These are phyloP conservation scores for Drosophila sordidula DNA, from an alignment of 2,888 invertebrate species.

Conservation along the genomic window DNA sequence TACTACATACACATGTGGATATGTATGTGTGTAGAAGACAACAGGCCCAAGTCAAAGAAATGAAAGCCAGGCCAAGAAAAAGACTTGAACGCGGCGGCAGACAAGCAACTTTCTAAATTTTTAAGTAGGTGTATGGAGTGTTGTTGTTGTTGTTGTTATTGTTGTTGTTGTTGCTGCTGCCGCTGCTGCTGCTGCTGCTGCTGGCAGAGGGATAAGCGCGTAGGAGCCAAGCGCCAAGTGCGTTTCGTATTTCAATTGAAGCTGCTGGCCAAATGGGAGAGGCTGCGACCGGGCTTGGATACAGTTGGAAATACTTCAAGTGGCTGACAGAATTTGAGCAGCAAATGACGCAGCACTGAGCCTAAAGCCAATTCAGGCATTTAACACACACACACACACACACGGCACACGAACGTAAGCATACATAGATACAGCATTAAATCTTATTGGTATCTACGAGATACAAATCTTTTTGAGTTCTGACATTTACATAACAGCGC, in stretches of 20 bases:
- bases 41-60: conserved; percentile 53
- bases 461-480: conserved; percentile 52
- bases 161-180: conserved; percentile 10
- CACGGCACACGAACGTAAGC: conserved; percentile 10
- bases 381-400: conserved; percentile 28
- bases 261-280: conserved; percentile 32
- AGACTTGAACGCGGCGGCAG: conserved; percentile 53
- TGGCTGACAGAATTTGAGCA: conserved; percentile 66
- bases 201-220: conserved; percentile 62
- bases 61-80: conserved; percentile 57
- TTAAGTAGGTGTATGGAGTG: conserved; percentile 78
- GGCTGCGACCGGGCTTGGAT: conserved; percentile 10
- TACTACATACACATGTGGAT: conserved; percentile 9
- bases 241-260: conserved; percentile 72
- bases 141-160: conserved; percentile 34
- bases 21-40: conserved; percentile 31
- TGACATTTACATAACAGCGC: conserved; percentile 71
- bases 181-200: not conserved
- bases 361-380: conserved; percentile 64
- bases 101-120: conserved; percentile 81
- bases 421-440: conserved; percentile 24
- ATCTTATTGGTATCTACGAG: conserved; percentile 64
- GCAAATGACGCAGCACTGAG: conserved; percentile 69
- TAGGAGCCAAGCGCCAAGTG: conserved; percentile 45
- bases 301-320: conserved; percentile 59